Conservation (phyloP, 64 coral and sea anemone genomes). For the Pocillopora verrucosa region DNA sequence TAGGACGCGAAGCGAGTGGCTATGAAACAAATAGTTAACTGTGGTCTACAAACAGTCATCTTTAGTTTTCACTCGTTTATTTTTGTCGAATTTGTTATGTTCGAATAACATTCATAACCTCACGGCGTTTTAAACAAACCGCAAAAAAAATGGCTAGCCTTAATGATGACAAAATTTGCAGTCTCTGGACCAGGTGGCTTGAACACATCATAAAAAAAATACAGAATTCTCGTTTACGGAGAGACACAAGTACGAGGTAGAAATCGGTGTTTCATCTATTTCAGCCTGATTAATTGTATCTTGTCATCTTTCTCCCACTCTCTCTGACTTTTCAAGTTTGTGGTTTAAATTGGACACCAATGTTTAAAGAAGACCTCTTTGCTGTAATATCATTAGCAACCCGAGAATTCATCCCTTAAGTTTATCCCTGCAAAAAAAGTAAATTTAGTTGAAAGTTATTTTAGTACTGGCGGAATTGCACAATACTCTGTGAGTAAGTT, state of each 20-base stretch:
- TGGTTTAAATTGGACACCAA: too few relatives aligned
- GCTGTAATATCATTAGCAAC: neutral
- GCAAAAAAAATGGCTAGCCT: neutral
- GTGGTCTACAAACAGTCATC: too few relatives aligned
- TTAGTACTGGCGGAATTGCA: conserved; percentile 15
- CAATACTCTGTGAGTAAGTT: neutral
- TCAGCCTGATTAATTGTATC: too few relatives aligned
- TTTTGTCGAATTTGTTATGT: too few relatives aligned
- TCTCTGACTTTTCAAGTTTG: too few relatives aligned
- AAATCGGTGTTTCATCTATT: too few relatives aligned
- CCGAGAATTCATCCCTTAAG: neutral
- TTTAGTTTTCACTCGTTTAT: too few relatives aligned
- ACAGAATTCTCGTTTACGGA: neutral
- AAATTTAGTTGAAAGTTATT: conserved; percentile 1
- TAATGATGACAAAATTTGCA: neutral
- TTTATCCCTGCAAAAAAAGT: neutral
- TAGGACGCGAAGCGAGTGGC: too few relatives aligned
- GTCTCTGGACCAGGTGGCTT: neutral
- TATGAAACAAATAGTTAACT: too few relatives aligned
- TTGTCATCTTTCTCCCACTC: too few relatives aligned
- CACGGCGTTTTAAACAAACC: neutral
- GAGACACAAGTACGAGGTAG: too few relatives aligned
- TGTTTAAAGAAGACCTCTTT: too few relatives aligned
- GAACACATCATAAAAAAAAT: neutral
- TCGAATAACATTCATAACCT: neutral